Evolutionary conservation across 2,888 invertebrate genomes (phyloP), one percentile per base, ranked within the genome.

Genomic region (Amphiduros pacificus): DNA sequence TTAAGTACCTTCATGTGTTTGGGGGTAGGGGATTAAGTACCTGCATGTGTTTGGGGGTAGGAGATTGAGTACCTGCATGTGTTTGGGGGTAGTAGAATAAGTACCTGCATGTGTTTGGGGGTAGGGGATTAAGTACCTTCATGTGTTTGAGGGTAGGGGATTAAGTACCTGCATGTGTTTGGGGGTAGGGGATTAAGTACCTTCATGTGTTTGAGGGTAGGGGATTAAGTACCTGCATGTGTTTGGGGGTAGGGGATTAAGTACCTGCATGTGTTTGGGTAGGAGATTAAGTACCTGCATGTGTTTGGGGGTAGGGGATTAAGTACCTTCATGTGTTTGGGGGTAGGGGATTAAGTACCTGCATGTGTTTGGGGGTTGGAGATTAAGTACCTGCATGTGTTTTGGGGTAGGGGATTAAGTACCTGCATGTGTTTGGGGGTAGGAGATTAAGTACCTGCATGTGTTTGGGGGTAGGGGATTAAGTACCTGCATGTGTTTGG

Each of bases 221-320:
- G 76, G n/a, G n/a, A n/a, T n/a, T n/a, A n/a, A n/a, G n/a, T 24
- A 79, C 79, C 73, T 78, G 81, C 66, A 77, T 68, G 31, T 75
- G 63, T 9, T 67, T 52, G 20, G 72, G 73, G 22, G 73, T 66
- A 20, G 77, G 76, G n/a, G n/a, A n/a, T n/a, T n/a, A n/a, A n/a
- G n/a, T n/a, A n/a, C n/a, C n/a, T n/a, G n/a, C n/a, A n/a, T n/a
- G n/a, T n/a, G n/a, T n/a, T n/a, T n/a, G n/a, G n/a, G n/a, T n/a
- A n/a, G n/a, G n/a, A n/a, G n/a, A n/a, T n/a, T n/a, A n/a, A n/a
- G n/a, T 24, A 79, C 79, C 73, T 78, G 81, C 66, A 77, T 68
- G 31, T 75, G 63, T 9, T 67, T 52, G 20, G 72, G 73, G 22
- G 73, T 66, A 20, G 77, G 76, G n/a, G n/a, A n/a, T n/a, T n/a